Evolutionary conservation across 2,888 invertebrate species (phyloP).

Genomic region (Cerceris ruficornis): DNA sequence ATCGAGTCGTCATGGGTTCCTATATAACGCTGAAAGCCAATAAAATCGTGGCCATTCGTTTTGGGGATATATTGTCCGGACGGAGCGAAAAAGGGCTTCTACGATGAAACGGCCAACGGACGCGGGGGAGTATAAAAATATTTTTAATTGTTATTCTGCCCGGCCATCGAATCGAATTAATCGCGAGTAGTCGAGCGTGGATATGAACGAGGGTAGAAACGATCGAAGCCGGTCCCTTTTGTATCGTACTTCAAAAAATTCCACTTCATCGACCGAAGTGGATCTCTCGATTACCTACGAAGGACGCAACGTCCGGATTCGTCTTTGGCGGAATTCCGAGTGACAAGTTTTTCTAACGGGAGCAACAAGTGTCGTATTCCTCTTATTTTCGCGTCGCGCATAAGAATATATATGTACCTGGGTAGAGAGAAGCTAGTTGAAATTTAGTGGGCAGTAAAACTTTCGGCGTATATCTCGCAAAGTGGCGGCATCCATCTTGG

Average conservation of each 20-base stretch:
- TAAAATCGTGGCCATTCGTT: constrained; percentile 63
- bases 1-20: constrained; percentile 69
- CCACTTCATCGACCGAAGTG: neutral
- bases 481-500: constrained; percentile 79
- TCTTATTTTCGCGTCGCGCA: constrained; percentile 64
- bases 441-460: constrained; percentile 79
- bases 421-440: constrained; percentile 69
- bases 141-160: constrained; percentile 54
- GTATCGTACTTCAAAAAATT: constrained; percentile 9
- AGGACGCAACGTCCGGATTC: constrained; percentile 24
- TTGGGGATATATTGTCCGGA: constrained; percentile 42
- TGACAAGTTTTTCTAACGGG: constrained; percentile 48
- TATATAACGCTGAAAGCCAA: constrained; percentile 68
- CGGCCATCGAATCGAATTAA: constrained; percentile 20
- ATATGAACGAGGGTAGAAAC: constrained; percentile 9
- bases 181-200: constrained; percentile 19
- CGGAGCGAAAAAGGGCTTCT: constrained; percentile 20
- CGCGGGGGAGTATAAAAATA: constrained; percentile 53
- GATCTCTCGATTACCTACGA: constrained; percentile 31
- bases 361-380: constrained; percentile 76
- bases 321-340: constrained; percentile 37
- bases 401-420: constrained; percentile 52
- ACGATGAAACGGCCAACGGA: constrained; percentile 51
- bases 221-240: neutral
- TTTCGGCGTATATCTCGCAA: constrained; percentile 77